phyloP scores from a whole-genome alignment of 2,797 vertebrate genomes.

The Pampus argenteus region DNA sequence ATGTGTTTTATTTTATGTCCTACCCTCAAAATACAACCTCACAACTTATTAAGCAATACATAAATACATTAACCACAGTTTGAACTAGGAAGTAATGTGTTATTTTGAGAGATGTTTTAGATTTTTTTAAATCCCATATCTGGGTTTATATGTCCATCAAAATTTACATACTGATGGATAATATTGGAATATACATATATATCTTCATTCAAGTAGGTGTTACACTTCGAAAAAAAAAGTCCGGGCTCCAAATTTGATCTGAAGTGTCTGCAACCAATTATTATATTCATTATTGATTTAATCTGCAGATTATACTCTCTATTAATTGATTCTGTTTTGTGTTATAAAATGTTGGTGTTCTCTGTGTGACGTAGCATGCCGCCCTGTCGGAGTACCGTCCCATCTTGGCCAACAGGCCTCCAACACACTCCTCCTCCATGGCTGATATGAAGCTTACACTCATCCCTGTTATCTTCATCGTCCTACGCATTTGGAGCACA shows the following conservation, averaged over 20 bases:
- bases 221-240: no score
- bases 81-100: not conserved
- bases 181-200: no score
- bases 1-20: not conserved
- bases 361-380: conserved; percentile 82
- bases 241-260: not conserved
- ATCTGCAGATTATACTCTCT: no score
- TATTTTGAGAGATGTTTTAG: no score
- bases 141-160: no score
- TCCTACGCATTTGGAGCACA: conserved; percentile 95
- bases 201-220: not conserved
- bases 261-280: not conserved
- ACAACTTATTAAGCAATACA: not conserved
- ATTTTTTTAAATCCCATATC: not conserved
- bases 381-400: conserved; percentile 96
- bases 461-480: conserved; percentile 95
- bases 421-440: conserved; percentile 77
- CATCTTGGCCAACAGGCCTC: conserved; percentile 82
- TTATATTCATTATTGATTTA: no score
- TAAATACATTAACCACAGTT: not conserved
- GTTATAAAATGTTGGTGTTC: not conserved
- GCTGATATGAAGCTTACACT: conserved; percentile 94
- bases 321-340: no score
- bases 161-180: no score
- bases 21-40: not conserved